Evolutionary conservation across 2,113 vertebrate genomes (phyloP), one percentile per base, ranked within the genome.

Genomic region (Heterotis niloticus): DNA sequence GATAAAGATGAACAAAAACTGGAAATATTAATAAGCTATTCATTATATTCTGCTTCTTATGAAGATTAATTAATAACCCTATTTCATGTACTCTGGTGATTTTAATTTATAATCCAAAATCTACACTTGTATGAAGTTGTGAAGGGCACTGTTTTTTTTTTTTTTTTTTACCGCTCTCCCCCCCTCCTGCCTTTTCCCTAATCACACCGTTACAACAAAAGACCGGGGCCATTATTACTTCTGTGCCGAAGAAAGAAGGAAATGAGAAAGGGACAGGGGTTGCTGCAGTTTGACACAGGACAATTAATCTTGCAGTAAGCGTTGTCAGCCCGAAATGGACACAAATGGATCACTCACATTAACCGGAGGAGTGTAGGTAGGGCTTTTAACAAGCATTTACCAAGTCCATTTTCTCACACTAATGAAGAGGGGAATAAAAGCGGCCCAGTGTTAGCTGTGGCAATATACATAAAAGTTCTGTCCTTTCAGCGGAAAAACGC

Each of bases 331-430:
- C 95, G 95, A 96, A 97, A 96, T 94, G 94, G 97, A 96, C 96
- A 96, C 95, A 96, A 98, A 98, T 98, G 97, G 96, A 98, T 98
- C 95, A 94, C 95, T 95, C 94, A 95, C 95, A 97, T 98, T 98
- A 98, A 96, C 94, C 92, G 94, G 91, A 94, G 92, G 93, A 96
- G 96, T 95, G 95, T 98, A 98, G 96, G 96, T 98, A 96, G 95
- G 95, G 96, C 95, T 97, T 98, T 96, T 99, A 98, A 99, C 96
- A 98, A 98, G 97, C 96, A 94, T 98, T 98, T 98, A 98, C 94
- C 92, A 96, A 97, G 96, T 98, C 96, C 96, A 98, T 98, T 98
- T 98, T 98, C 96, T 95, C 95, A 91, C n/a, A n/a, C 95, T 98
- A 99, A 99, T 99, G 96, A 99, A 99, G 96, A 97, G 94, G 94